Evolutionary conservation across 1,140 invertebrate species (phyloP).

Genomic region (Hyles vespertilio): DNA sequence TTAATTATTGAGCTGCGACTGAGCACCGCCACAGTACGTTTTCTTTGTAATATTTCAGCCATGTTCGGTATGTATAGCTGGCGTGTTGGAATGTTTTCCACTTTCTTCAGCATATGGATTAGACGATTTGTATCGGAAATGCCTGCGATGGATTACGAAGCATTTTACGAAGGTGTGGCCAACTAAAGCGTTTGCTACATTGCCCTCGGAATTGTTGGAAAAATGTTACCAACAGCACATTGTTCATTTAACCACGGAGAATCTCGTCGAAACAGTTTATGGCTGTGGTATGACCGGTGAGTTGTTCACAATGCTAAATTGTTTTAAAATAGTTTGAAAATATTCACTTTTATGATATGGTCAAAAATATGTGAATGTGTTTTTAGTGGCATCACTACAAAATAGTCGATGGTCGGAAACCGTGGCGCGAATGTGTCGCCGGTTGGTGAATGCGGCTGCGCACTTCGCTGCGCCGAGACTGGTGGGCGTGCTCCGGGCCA

Average conservation of each 20-base stretch:
- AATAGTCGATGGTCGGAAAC: slow-evolving; percentile 49
- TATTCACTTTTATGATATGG: too few relatives aligned
- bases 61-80: slow-evolving; percentile 84
- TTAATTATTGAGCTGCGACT: too few relatives aligned
- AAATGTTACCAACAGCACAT: slow-evolving; percentile 90
- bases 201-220: slow-evolving; percentile 87
- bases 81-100: slow-evolving; percentile 89
- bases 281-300: slow-evolving; percentile 55
- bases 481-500: slow-evolving; percentile 28
- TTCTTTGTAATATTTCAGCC: slow-evolving; percentile 76
- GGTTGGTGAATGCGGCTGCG: slow-evolving; percentile 50
- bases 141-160: slow-evolving; percentile 89
- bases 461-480: slow-evolving; percentile 49
- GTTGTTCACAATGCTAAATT: slow-evolving; percentile 9
- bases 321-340: too few relatives aligned
- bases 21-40: not conserved
- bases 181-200: slow-evolving; percentile 87
- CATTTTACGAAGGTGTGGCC: slow-evolving; percentile 92
- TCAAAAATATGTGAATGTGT: not conserved
- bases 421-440: slow-evolving; percentile 47
- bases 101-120: slow-evolving; percentile 88
- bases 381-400: slow-evolving; percentile 41
- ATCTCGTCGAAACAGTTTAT: slow-evolving; percentile 63
- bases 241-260: slow-evolving; percentile 78
- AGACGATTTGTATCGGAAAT: slow-evolving; percentile 91